Evolutionary conservation across 1,140 invertebrate species (phyloP).

Genomic region (Bathynomus jamesi): DNA sequence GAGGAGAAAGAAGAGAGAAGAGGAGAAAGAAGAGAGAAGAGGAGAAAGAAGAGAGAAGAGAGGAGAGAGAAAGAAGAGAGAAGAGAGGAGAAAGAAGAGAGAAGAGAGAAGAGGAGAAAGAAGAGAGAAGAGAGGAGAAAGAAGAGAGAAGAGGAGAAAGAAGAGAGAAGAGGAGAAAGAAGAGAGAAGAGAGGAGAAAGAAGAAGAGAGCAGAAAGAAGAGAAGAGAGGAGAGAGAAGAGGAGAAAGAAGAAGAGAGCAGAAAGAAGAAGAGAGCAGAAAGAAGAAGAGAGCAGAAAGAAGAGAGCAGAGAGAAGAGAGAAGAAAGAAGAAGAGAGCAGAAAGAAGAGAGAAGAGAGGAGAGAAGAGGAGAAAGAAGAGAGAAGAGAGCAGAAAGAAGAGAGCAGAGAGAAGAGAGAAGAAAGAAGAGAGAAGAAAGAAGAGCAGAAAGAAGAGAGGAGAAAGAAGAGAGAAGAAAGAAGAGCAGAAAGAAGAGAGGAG

Average conservation of each 20-base stretch:
- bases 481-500: neutral
- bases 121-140: neutral
- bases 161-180: neutral
- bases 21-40: neutral
- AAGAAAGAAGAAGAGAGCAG: no score
- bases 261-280: no score
- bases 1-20: neutral
- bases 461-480: neutral
- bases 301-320: no score
- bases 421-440: neutral
- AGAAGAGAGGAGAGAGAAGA: no score
- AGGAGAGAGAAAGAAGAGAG: neutral
- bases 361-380: no score
- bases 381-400: no score
- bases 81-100: neutral
- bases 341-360: no score
- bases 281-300: no score
- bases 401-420: no score
- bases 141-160: neutral
- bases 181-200: neutral
- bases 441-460: neutral
- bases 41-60: neutral
- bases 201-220: neutral
- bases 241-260: neutral
- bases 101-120: neutral